A percentile compares a stretch with the other conserved stretches of the same genome.
Conservation (phyloP, 2,113 vertebrate species). For the Pelecanoides urinatrix region DNA sequence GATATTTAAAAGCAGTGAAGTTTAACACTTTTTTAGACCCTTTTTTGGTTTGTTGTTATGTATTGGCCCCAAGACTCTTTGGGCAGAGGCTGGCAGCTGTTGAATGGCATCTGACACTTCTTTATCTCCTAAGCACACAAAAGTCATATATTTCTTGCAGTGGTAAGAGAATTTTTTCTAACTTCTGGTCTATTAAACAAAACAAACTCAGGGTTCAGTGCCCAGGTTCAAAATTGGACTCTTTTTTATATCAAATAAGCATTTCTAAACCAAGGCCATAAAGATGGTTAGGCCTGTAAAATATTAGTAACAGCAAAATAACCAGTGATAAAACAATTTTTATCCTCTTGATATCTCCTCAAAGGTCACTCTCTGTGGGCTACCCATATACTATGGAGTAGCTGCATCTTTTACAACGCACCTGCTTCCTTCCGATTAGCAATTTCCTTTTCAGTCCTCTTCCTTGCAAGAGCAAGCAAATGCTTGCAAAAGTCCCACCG, state of each 20-base stretch:
- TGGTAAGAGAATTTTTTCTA: neutral
- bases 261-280: neutral
- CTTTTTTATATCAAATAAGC: neutral
- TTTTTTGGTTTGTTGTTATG: neutral
- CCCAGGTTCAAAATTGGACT: neutral
- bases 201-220: neutral
- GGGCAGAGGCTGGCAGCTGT: neutral
- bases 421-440: neutral
- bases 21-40: neutral
- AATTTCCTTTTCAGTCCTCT: neutral
- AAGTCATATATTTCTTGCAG: neutral
- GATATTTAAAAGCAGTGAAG: neutral
- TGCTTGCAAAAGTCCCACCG: neutral
- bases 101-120: neutral
- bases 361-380: neutral
- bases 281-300: neutral
- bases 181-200: neutral
- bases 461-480: neutral
- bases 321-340: neutral
- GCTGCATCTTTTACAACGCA: neutral
- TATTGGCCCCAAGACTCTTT: neutral
- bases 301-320: neutral
- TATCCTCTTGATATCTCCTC: neutral
- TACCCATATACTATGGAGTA: neutral
- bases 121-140: neutral